phyloP scores from a whole-genome alignment of 2,797 vertebrate species.

The Capromys pilorides region DNA sequence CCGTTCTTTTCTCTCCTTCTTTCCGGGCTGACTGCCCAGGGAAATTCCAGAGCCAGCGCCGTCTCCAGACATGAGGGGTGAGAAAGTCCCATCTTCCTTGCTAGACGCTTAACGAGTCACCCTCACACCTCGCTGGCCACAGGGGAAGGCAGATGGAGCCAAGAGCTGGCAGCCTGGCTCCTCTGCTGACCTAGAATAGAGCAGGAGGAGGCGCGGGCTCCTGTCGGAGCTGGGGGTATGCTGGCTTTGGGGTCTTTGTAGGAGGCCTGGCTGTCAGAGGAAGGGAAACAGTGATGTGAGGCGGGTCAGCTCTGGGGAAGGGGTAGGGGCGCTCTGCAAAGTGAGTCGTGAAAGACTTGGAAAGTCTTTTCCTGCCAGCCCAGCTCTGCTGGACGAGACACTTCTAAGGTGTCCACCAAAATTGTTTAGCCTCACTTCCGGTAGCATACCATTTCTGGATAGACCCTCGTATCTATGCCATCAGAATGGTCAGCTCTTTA shows the following conservation, averaged over 20 bases:
- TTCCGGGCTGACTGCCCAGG: slow-evolving; percentile 51
- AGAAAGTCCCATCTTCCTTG: slow-evolving; percentile 79
- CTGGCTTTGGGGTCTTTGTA: neutral
- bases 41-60: slow-evolving; percentile 65
- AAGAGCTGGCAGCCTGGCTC: slow-evolving; percentile 81
- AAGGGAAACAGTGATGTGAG: neutral
- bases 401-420: too few relatives aligned
- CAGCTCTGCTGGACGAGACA: neutral
- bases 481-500: neutral
- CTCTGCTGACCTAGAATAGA: slow-evolving; percentile 72
- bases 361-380: neutral
- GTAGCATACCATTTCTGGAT: neutral
- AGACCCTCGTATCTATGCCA: neutral
- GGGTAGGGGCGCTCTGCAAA: neutral
- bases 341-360: neutral
- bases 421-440: neutral
- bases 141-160: slow-evolving; percentile 81
- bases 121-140: slow-evolving; percentile 79
- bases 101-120: slow-evolving; percentile 82
- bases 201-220: neutral
- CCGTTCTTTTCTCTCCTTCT: slow-evolving; percentile 58
- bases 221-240: neutral
- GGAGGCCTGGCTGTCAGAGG: neutral
- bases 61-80: slow-evolving; percentile 72
- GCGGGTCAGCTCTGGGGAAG: too few relatives aligned